Base-by-base conservation (phyloP, 2,113 vertebrate genomes). In the Dromaius novaehollandiae region DNA sequence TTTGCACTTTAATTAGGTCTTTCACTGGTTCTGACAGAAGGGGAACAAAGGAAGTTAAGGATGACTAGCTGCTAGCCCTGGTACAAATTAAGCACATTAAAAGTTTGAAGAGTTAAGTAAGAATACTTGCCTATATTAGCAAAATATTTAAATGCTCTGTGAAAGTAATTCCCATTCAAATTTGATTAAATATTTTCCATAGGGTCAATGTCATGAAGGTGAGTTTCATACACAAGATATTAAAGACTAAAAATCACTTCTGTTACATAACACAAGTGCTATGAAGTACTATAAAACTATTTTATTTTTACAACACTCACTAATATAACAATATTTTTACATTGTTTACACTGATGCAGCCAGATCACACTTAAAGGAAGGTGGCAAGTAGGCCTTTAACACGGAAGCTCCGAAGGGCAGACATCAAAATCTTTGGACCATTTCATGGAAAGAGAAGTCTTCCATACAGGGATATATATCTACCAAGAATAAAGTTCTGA, bases 381-480 rank as follows among this genome's bases (percentile, higher is more conserved):
- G 20, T 81, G 19, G 50, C 24, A 66, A 56, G 15, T 6, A 66
- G 4, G 61, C 46, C 40, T 75, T 75, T 63, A 36, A 42, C 46
- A 79, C 32, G 22, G 9, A 86, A 8, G 40, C 25, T 88, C 61
- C 34, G 42, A 70, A 92, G 40, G 19, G 76, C 53, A 22, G 16
- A 80, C 34, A 82, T 8, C 36, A 53, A 66, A 61, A 36, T 48
- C 8, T 71, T 55, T 36, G 17, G 66, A 55, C 17, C 42, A 61
- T 20, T 77, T 7, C 44, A 9, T 1, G 16, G 11, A 19, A 95
- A 69, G 4, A 64, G 8, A 9, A 56, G 42, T 19, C 32, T 51
- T 89, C 48, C 50, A 60, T 10, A 19, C 2, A 34, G 3, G 0
- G 4, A 2, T 20, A 30, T 19, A 34, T 1, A 3, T 50, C 46